phyloP scores from a whole-genome alignment of 2,113 vertebrate species.

The Dolichotis patagonum region DNA sequence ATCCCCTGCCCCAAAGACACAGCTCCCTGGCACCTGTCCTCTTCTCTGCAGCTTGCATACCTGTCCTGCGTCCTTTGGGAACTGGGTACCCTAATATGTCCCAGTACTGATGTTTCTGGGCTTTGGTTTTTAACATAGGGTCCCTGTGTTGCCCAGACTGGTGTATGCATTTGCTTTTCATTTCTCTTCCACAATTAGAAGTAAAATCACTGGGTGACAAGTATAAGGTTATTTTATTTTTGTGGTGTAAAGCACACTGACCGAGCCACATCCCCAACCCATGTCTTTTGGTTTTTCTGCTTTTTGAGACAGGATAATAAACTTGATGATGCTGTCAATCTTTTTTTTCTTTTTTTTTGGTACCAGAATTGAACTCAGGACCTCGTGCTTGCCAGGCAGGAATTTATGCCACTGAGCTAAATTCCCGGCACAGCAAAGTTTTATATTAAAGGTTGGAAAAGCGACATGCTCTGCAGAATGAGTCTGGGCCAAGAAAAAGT shows the following conservation, averaged over 20 bases:
- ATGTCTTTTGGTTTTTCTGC: not conserved
- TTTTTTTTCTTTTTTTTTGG: conserved; percentile 76
- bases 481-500: not conserved
- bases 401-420: not conserved
- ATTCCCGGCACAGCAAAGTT: not conserved
- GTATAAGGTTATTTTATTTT: not conserved
- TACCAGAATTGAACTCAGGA: too few species aligned
- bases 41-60: too few species aligned
- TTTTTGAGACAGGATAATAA: too few species aligned
- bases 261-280: not conserved
- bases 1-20: too few species aligned
- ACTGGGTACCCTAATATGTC: too few species aligned
- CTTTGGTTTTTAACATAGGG: not conserved
- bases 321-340: conserved; percentile 87
- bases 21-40: too few species aligned
- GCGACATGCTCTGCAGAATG: not conserved
- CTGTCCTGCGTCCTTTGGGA: too few species aligned
- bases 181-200: not conserved
- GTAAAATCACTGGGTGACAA: not conserved
- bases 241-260: not conserved
- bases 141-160: not conserved
- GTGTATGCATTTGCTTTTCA: not conserved
- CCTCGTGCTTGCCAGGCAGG: too few species aligned
- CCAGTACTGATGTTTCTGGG: too few species aligned
- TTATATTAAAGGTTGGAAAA: not conserved